Conservation (phyloP, 2,113 vertebrate genomes). For the Lota lota region DNA sequence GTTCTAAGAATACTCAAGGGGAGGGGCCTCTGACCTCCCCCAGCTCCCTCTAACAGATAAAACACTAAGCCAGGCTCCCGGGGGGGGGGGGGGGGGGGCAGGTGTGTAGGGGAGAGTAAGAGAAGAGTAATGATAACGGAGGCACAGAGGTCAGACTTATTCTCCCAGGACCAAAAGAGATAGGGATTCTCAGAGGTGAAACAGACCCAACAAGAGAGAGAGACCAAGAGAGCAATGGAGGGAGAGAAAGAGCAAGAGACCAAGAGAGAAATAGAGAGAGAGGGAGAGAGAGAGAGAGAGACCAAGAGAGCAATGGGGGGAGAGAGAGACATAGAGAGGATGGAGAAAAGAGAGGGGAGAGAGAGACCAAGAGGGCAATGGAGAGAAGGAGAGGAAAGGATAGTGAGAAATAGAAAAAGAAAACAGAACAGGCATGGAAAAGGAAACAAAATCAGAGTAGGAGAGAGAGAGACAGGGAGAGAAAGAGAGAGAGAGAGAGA, state of each 20-base stretch:
- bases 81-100: constrained; percentile 34
- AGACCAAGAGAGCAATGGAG: not conserved
- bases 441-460: not conserved
- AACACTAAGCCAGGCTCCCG: constrained; percentile 56
- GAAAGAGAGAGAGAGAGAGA: too few species aligned
- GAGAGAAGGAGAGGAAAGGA: too few species aligned
- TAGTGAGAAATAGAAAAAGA: too few species aligned
- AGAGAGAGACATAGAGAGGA: not conserved
- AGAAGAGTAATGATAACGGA: constrained; percentile 47
- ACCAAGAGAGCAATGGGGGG: too few species aligned
- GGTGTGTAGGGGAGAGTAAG: constrained; percentile 15
- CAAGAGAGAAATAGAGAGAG: too few species aligned
- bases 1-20: constrained; percentile 42
- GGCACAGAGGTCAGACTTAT: constrained; percentile 6
- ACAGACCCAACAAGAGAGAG: not conserved
- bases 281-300: too few species aligned
- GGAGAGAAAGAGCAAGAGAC: too few species aligned
- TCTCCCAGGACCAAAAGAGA: constrained; percentile 8
- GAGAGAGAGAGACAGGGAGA: too few species aligned
- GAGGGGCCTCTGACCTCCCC: constrained; percentile 47
- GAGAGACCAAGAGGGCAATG: too few species aligned
- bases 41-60: constrained; percentile 57
- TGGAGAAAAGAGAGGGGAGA: not conserved
- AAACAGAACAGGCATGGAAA: not conserved
- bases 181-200: constrained; percentile 2